A percentile compares a stretch with the other conserved stretches of the same genome.
These are phyloP conservation scores for Chrysochloris asiatica DNA, from an alignment of 2,113 vertebrate species.

Conservation along the genomic window DNA sequence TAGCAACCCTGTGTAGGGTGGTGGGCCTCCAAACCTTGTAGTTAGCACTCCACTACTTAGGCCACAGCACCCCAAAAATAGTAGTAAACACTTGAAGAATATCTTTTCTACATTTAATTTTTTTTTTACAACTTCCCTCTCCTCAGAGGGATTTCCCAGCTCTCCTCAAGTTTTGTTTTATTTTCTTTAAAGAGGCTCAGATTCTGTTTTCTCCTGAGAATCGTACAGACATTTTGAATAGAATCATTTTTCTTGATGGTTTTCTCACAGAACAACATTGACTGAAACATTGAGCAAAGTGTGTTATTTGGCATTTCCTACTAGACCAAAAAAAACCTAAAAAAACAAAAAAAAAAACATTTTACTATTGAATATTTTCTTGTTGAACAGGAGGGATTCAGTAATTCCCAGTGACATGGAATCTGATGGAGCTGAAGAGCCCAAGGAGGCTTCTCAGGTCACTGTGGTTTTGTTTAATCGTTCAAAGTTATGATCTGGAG, in stretches of 20 bases:
- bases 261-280: conserved; percentile 36
- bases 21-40: too few species aligned
- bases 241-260: not conserved
- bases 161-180: conserved; percentile 38
- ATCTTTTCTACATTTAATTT: not conserved
- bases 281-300: conserved; percentile 10
- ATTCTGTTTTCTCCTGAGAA: conserved; percentile 51
- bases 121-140: not conserved
- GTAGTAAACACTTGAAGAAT: not conserved
- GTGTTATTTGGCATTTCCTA: conserved; percentile 7
- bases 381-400: not conserved
- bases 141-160: not conserved
- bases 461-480: not conserved
- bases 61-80: too few species aligned
- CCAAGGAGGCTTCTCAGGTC: not conserved
- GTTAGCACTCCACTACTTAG: too few species aligned
- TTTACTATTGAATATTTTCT: conserved; percentile 8
- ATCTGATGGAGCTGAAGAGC: not conserved
- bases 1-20: too few species aligned
- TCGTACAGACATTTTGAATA: conserved; percentile 24
- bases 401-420: not conserved
- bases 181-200: conserved; percentile 14
- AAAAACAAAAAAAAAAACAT: not conserved
- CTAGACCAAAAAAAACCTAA: not conserved
- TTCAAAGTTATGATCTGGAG: not conserved